Conservation (phyloP, 1,140 invertebrate species). For the Drosophila rufa region DNA sequence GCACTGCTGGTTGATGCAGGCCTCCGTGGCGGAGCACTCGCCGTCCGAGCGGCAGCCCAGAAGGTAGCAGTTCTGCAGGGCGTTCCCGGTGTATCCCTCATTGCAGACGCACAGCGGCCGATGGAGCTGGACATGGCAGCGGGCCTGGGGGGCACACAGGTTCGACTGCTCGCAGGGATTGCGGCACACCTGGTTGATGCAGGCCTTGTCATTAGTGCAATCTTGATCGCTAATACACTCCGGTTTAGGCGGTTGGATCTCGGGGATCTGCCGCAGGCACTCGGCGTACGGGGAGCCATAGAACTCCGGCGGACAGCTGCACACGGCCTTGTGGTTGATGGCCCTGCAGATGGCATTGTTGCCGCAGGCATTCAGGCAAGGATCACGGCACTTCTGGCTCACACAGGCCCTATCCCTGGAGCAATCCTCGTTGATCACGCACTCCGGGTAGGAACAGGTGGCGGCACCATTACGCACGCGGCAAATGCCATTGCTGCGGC, state of each 20-base stretch:
- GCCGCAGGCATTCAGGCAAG: constrained; percentile 92
- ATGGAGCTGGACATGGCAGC: constrained; percentile 92
- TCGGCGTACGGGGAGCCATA: constrained; percentile 92
- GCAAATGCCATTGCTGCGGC: constrained; percentile 92
- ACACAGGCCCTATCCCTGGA: constrained; percentile 92
- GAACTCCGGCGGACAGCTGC: constrained; percentile 92
- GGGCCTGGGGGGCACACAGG: constrained; percentile 92
- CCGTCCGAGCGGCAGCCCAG: constrained; percentile 94
- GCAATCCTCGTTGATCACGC: constrained; percentile 94
- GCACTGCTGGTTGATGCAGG: constrained; percentile 94
- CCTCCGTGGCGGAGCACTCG: constrained; percentile 92
- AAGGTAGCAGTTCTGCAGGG: constrained; percentile 86
- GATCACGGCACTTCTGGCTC: constrained; percentile 92
- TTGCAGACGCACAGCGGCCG: constrained; percentile 93
- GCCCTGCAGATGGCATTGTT: constrained; percentile 93
- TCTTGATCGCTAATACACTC: constrained; percentile 92
- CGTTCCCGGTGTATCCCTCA: constrained; percentile 93
- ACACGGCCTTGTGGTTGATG: constrained; percentile 92
- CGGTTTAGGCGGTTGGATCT: constrained; percentile 87
- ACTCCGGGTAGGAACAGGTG: constrained; percentile 93
- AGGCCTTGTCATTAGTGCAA: constrained; percentile 94
- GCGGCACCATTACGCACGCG: constrained; percentile 89
- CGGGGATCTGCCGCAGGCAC: constrained; percentile 87
- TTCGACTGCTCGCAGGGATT: constrained; percentile 90
- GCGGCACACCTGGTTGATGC: constrained; percentile 91